These are phyloP conservation scores for Plebejus argus DNA, from an alignment of 2,888 invertebrate species.

Conservation along the genomic window DNA sequence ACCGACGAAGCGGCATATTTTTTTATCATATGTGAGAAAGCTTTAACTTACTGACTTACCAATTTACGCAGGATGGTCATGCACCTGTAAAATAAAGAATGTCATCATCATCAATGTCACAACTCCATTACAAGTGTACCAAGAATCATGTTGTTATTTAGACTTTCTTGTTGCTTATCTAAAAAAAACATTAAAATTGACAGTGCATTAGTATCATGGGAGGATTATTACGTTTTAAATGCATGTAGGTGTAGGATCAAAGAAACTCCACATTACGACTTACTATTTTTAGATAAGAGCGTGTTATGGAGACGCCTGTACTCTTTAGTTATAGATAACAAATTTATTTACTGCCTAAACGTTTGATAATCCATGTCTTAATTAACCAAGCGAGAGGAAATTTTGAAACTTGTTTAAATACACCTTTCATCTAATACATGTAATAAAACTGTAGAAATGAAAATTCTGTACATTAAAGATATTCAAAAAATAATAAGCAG, in stretches of 20 bases:
- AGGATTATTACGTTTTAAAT: slow-evolving; percentile 67
- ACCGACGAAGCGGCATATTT: neutral
- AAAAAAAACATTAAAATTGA: slow-evolving; percentile 70
- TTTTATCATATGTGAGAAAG: neutral
- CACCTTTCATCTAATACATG: too few species aligned
- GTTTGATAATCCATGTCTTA: slow-evolving; percentile 81
- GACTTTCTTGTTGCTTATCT: slow-evolving; percentile 60
- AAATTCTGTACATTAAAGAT: too few species aligned
- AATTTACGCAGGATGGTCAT: slow-evolving; percentile 28
- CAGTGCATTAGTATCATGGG: slow-evolving; percentile 74
- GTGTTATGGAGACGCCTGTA: slow-evolving; percentile 75
- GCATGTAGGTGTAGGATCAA: slow-evolving; percentile 76
- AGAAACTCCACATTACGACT: slow-evolving; percentile 70
- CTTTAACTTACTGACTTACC: neutral
- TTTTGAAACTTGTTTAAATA: slow-evolving; percentile 46
- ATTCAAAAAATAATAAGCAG: too few species aligned
- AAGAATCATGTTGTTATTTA: slow-evolving; percentile 47
- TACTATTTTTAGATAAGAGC: slow-evolving; percentile 70
- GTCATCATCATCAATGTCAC: slow-evolving; percentile 46
- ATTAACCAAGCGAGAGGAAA: slow-evolving; percentile 75
- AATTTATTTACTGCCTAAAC: slow-evolving; percentile 79
- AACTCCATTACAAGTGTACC: slow-evolving; percentile 43
- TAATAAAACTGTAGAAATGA: too few species aligned
- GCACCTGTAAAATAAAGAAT: slow-evolving; percentile 61
- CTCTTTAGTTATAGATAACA: slow-evolving; percentile 72